Evolutionary conservation across 2,113 vertebrate species (phyloP).

Genomic region (Syrrhaptes paradoxus): DNA sequence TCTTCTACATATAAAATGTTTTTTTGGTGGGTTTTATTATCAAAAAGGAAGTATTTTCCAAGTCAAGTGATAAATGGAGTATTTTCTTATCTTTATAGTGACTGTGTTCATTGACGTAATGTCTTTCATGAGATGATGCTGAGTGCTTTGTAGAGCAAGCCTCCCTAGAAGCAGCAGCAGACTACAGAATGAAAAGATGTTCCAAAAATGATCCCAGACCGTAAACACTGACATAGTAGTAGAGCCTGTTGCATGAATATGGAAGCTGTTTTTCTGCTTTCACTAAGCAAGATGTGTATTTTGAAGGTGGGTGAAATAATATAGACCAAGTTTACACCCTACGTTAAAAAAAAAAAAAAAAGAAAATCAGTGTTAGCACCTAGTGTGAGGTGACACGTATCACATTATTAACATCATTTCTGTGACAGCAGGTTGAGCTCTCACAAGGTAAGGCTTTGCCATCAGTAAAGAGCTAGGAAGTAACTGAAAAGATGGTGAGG

Average conservation of each 20-base stretch:
- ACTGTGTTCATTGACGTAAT: background rate
- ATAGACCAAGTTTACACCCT: background rate
- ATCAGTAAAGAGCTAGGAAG: background rate
- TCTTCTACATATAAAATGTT: background rate
- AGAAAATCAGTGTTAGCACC: background rate
- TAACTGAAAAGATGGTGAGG: background rate
- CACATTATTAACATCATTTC: background rate
- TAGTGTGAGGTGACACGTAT: background rate
- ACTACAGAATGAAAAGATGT: slow-evolving; percentile 9
- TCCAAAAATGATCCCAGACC: background rate
- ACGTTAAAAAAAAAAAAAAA: background rate
- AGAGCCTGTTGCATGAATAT: background rate
- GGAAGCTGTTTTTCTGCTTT: background rate
- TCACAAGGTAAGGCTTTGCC: background rate
- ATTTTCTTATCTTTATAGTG: slow-evolving; percentile 19
- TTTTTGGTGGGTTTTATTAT: background rate
- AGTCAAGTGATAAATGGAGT: background rate
- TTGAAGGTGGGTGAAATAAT: background rate
- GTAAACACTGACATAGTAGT: background rate
- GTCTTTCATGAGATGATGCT: background rate
- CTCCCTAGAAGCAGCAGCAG: slow-evolving; percentile 4
- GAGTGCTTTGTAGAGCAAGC: slow-evolving; percentile 15
- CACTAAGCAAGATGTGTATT: background rate
- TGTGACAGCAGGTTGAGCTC: background rate
- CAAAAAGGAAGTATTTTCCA: background rate